A percentile compares a stretch with the other conserved stretches of the same genome.
Conservation (phyloP, 2,888 invertebrate genomes). For the Anodontia alba region DNA sequence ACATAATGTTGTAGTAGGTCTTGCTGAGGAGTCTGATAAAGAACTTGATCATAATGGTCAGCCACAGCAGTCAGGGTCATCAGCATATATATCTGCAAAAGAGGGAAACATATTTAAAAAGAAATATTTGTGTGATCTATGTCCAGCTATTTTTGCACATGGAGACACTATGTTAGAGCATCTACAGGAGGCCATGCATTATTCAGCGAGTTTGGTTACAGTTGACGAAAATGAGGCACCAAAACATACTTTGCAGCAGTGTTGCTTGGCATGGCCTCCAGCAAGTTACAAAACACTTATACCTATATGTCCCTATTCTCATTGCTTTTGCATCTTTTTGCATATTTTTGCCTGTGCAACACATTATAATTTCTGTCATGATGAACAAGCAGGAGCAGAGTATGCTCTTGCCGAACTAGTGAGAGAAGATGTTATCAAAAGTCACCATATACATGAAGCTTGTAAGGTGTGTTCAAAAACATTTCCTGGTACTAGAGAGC, state of each 20-base stretch:
- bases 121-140: conserved; percentile 25
- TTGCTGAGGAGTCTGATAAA: no score
- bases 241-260: neutral
- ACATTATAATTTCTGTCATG: conserved; percentile 18
- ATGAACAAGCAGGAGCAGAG: neutral
- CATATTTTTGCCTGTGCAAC: conserved; percentile 17
- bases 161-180: neutral
- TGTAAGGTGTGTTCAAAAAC: neutral
- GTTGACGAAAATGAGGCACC: neutral
- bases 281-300: conserved; percentile 26
- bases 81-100: no score
- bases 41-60: no score
- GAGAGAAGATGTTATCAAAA: neutral
- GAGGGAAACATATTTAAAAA: neutral
- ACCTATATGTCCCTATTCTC: neutral
- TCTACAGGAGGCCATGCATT: conserved; percentile 11
- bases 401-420: conserved; percentile 20
- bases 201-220: conserved; percentile 21
- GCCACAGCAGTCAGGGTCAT: no score
- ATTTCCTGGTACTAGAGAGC: neutral
- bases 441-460: neutral
- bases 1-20: no score
- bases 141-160: neutral
- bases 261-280: neutral
- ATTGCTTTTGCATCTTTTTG: conserved; percentile 6